Evolutionary conservation across 2,113 vertebrate genomes (phyloP).

Genomic region (Colistium nudipinnis): DNA sequence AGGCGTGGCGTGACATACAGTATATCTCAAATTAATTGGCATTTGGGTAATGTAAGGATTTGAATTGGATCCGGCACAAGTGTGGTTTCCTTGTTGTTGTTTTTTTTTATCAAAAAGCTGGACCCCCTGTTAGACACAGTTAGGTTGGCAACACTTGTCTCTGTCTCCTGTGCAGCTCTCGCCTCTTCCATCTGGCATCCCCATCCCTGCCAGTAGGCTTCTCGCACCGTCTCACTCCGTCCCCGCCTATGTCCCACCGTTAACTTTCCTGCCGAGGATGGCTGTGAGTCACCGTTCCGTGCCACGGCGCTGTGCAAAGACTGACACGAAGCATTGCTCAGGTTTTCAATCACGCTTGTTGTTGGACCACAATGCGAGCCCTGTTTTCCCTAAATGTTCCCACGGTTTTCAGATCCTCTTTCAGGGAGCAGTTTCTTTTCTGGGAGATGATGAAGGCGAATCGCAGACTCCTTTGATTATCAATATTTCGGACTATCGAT

Average conservation of each 20-base stretch:
- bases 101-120: slow-evolving; percentile 82
- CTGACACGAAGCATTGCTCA: not conserved
- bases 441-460: slow-evolving; percentile 25
- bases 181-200: slow-evolving; percentile 79
- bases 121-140: slow-evolving; percentile 83
- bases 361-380: not conserved
- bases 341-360: not conserved
- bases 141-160: slow-evolving; percentile 79
- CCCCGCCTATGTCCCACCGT: slow-evolving; percentile 38
- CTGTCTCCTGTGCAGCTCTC: slow-evolving; percentile 75
- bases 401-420: not conserved
- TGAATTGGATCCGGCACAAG: slow-evolving; percentile 82
- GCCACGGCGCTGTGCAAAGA: slow-evolving; percentile 27
- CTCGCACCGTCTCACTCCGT: slow-evolving; percentile 60
- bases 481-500: slow-evolving; percentile 31
- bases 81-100: slow-evolving; percentile 77
- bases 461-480: slow-evolving; percentile 39
- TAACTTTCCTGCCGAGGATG: slow-evolving; percentile 38
- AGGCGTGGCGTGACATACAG: slow-evolving; percentile 52
- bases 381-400: not conserved
- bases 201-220: slow-evolving; percentile 74
- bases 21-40: slow-evolving; percentile 76
- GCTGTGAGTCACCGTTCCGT: slow-evolving; percentile 32
- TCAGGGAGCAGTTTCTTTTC: not conserved
- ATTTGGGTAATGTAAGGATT: slow-evolving; percentile 75